These are phyloP conservation scores for Physocephala rufipes DNA, from an alignment of 2,888 invertebrate genomes.

Conservation along the genomic window DNA sequence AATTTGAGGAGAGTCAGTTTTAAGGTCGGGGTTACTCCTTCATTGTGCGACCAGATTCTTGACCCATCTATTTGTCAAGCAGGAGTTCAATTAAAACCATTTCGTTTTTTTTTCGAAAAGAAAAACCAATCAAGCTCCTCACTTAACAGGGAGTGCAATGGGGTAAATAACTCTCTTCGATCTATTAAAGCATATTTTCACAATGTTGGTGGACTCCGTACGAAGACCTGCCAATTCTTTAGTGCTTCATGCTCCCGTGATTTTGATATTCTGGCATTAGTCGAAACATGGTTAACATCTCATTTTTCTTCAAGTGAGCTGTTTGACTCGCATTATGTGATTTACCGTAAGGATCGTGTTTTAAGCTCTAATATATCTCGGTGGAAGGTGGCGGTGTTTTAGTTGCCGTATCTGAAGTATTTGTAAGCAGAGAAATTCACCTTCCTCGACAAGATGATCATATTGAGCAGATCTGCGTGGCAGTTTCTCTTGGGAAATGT, in stretches of 20 bases:
- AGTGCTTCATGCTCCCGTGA: constrained; percentile 7
- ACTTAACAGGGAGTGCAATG: too few species aligned
- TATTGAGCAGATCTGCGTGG: constrained; percentile 16
- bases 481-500: too few species aligned
- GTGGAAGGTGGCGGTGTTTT: background rate
- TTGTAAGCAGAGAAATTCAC: background rate
- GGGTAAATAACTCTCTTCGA: too few species aligned
- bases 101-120: background rate
- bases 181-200: too few species aligned
- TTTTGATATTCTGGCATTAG: background rate
- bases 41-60: too few species aligned
- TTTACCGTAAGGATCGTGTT: background rate
- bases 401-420: background rate
- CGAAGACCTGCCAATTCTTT: constrained; percentile 2
- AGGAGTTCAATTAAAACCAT: constrained; percentile 19
- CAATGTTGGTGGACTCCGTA: constrained; percentile 10
- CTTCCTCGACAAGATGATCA: background rate
- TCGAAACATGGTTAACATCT: background rate
- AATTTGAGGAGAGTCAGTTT: too few species aligned
- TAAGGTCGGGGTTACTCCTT: too few species aligned
- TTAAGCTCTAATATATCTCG: background rate
- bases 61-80: too few species aligned
- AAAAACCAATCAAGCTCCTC: too few species aligned
- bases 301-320: background rate
- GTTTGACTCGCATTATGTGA: background rate